phyloP scores from a whole-genome alignment of 1,140 invertebrate genomes.

The Drosophila nasuta region DNA sequence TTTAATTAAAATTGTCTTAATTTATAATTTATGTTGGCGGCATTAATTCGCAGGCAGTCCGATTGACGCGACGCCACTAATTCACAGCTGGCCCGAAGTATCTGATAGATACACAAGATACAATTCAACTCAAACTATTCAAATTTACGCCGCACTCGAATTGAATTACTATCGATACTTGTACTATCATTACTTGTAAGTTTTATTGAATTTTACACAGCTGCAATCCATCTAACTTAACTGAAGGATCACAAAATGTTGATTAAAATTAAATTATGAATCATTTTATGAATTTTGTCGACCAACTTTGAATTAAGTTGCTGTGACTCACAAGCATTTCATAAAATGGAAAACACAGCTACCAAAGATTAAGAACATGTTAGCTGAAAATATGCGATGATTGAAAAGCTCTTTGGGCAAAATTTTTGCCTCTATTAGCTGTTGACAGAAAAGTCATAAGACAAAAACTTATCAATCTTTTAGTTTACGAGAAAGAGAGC shows the following conservation, averaged over 20 bases:
- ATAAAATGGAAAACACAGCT: not conserved
- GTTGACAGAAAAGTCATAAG: slow-evolving; percentile 1
- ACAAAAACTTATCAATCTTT: not conserved
- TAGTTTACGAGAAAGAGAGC: not conserved
- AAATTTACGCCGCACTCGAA: slow-evolving; percentile 53
- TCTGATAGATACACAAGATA: slow-evolving; percentile 51
- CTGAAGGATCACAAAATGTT: not conserved
- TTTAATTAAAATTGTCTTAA: slow-evolving; percentile 81
- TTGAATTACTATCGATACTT: slow-evolving; percentile 3
- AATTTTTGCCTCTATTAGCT: not conserved
- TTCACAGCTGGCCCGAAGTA: slow-evolving; percentile 73
- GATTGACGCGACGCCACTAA: slow-evolving; percentile 54
- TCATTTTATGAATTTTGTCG: slow-evolving; percentile 2
- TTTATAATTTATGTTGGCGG: slow-evolving; percentile 78
- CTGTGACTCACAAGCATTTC: slow-evolving; percentile 1
- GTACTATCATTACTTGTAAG: slow-evolving; percentile 37
- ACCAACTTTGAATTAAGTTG: slow-evolving; percentile 1
- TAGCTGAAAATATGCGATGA: not conserved
- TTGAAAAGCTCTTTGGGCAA: too few species aligned
- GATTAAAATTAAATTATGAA: slow-evolving; percentile 10
- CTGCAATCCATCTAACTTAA: not conserved
- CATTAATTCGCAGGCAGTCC: slow-evolving; percentile 72
- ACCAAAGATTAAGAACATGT: not conserved
- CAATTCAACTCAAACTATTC: not conserved
- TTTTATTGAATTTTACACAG: too few species aligned